Evolutionary conservation across 1,140 invertebrate genomes (phyloP), one percentile per base, ranked within the genome.

Genomic region (Archegozetes longisetosus): DNA sequence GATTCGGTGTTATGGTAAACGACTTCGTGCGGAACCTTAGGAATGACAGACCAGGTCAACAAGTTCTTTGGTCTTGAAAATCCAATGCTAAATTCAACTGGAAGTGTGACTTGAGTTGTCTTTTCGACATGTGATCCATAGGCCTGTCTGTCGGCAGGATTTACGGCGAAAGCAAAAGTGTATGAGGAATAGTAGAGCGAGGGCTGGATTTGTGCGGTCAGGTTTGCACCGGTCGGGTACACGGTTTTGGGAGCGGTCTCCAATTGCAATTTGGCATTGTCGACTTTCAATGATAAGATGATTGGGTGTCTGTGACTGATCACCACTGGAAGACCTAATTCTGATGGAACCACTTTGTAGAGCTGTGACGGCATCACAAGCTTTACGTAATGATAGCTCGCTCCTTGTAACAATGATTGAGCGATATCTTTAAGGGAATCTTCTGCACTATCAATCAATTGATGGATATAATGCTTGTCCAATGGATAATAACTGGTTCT

Each of bases 311-410:
- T 53, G 25, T 63, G 48, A 20, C 63, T 51, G 25, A 64, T 25
- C 17, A 64, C 49, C 14, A 64, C 64, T 29, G 62, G 62, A n/a
- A 64, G 28, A 53, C 62, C 62, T 0, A 64, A 1, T 40, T 64
- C 62, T 3, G 61, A 64, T 26, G 62, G 64, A 1, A 64, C 27
- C 22, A 64, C 53, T 23, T 64, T 64, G 62, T 49, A 56, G 24
- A 58, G n/a, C 22, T 48, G 27, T n/a, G 4, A 17, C 2, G 62
- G 62, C 54, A 64, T 62, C 13, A 64, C 25, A n/a, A 64, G 24
- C 32, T 64, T 64, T 22, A 64, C 64, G 48, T 64, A 64, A 52
- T 64, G 62, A 22, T n/a, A 50, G 12, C 13, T 14, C 1, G 32
- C 4, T 20, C 62, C 62, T 17, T 32, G 3, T 4, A 40, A 60